phyloP scores from a whole-genome alignment of 2,888 invertebrate genomes.

The Encarsia formosa region DNA sequence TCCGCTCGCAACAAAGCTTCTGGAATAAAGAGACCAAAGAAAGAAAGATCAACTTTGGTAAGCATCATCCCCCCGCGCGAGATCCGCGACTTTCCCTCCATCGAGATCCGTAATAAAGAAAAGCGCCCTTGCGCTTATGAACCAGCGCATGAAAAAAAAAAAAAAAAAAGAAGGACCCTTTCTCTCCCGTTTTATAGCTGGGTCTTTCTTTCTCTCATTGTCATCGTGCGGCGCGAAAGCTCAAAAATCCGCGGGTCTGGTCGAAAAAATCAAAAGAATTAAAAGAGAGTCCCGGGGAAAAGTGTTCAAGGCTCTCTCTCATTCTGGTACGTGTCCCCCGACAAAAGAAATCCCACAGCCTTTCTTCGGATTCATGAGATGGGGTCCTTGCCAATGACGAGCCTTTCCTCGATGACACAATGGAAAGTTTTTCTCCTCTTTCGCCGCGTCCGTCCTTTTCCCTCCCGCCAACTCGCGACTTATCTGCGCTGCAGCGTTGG shows the following conservation, averaged over 20 bases:
- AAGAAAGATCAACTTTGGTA: slow-evolving; percentile 10
- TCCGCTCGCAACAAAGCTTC: too few species aligned
- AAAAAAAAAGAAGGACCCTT: neutral
- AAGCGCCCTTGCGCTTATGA: neutral
- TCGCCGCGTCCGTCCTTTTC: too few species aligned
- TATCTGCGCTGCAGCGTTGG: too few species aligned
- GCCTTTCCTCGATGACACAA: too few species aligned
- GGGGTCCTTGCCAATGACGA: too few species aligned
- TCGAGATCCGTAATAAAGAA: neutral
- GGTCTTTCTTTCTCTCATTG: neutral
- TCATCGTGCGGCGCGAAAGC: neutral
- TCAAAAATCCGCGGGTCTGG: neutral
- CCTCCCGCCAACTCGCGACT: too few species aligned
- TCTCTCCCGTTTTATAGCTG: neutral
- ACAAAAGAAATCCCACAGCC: slow-evolving; percentile 20
- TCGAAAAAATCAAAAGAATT: neutral
- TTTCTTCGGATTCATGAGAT: too few species aligned
- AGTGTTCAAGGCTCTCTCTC: neutral
- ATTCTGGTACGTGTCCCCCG: neutral
- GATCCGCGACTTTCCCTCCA: slow-evolving; percentile 6
- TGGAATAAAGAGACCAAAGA: neutral
- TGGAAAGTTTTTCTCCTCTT: too few species aligned
- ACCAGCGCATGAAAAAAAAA: neutral
- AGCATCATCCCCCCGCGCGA: neutral
- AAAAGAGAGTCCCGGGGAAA: neutral